Evolutionary conservation across 2,888 invertebrate species (phyloP), one percentile per base, ranked within the genome.

Genomic region (Himalopsyche kuldschensis): DNA sequence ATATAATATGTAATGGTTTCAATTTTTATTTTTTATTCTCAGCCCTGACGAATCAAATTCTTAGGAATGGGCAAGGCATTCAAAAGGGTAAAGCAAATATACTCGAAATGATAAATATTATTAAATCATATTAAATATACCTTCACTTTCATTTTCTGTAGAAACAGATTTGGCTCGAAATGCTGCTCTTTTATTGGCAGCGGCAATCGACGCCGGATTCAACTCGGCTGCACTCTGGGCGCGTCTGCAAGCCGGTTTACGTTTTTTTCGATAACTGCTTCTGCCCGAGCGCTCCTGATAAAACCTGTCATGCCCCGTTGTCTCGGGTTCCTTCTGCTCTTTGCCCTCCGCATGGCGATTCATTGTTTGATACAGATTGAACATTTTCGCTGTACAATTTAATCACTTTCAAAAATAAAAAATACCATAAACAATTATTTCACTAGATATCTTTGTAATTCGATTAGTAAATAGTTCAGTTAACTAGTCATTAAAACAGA

Each of bases 301-400:
- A 89, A 96, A 96, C 87, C 96, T 92, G 88, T 96, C 96, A 87
- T 96, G 96, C 0, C 96, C 96, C 8, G 96, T 96, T 2, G 95
- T 94, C 87, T 94, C 94, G 0, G 92, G 89, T 86, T 90, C 92
- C 85, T 90, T 93, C 86, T 89, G 90, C 32, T 91, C 92, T 87
- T 91, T 93, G 87, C 89, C 90, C 4, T 91, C 91, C 31, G 91
- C 92, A 81, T 92, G 93, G 24, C 93, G 93, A 87, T 94, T 93
- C 90, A 95, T 93, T 86, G 92, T 94, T 87, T 95, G 94, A 87
- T 96, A 95, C 85, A 96, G 90, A 87, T 95, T 96, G 89, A 96
- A 96, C 96, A 96, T 96, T 87, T 91, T 92, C 15, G 27, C 69
- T 5, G 20, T 4, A 27, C 27, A 20, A 27, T 27, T 27, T 15